These are phyloP conservation scores for Anastrepha ludens DNA, from an alignment of 1,140 invertebrate species.

Conservation along the genomic window DNA sequence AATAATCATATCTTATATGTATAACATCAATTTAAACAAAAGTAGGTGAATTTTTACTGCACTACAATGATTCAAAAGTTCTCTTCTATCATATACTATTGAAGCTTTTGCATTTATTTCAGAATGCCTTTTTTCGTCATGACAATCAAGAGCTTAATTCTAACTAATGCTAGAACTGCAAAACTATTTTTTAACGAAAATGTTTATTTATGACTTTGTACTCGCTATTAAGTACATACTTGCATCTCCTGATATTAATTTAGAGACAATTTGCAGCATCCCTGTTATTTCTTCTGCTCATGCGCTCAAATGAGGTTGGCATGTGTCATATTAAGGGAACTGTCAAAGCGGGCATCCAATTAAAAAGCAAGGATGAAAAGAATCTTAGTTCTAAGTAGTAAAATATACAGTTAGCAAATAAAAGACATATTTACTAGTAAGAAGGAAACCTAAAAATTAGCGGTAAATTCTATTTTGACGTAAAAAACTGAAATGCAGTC, in stretches of 20 bases:
- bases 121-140: no score
- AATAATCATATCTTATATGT: no score
- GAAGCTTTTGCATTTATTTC: no score
- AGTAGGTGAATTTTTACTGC: no score
- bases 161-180: no score
- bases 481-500: not conserved
- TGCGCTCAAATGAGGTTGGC: not conserved
- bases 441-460: not conserved
- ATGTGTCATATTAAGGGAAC: not conserved
- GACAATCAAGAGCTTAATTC: no score
- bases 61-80: no score
- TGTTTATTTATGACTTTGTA: no score
- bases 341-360: slow-evolving; percentile 1
- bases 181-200: no score
- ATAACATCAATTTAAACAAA: no score
- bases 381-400: not conserved
- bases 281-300: slow-evolving; percentile 26
- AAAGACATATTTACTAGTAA: not conserved
- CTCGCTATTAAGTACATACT: no score
- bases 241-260: not conserved
- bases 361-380: not conserved
- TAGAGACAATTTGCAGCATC: slow-evolving; percentile 8
- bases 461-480: not conserved
- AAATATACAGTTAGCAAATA: not conserved
- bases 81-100: no score